Base-by-base conservation (phyloP, 2,888 invertebrate species). In the Agonum fuliginosum region DNA sequence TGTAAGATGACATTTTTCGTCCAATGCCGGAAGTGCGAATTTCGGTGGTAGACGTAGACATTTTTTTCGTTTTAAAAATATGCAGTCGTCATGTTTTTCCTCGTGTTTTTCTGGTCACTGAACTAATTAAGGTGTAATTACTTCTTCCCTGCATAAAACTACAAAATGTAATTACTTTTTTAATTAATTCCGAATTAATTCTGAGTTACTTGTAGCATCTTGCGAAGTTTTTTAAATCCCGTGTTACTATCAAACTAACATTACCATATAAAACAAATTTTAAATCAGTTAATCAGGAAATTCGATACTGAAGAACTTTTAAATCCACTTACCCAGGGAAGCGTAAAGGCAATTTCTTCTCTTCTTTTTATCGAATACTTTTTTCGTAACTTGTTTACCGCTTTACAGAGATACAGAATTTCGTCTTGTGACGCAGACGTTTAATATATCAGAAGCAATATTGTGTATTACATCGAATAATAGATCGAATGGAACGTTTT, bases 291-390 rank as follows among this genome's bases (percentile, higher is more conserved):
- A 37, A 37, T 37, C n/a, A 12, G 2, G 37, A n/a, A 37, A 37
- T 22, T 54, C 24, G 12, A 24, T 54, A 24, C 54, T 6, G n/a
- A n/a, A 3, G 24, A 27, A 24, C 10, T 24, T 54, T 4, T 20
- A 20, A 48, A 48, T 48, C 48, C 24, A 54, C 22, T 24, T 54
- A 24, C 5, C 22, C 54, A 54, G 3, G 54, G 54, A 54, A 54
- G 54, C 54, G 54, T 54, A 54, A 54, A 54, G 54, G 54, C 24
- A 54, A 54, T 54, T 54, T 22, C 54, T 22, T n/a, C 12, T 48
- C 24, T 24, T 24, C 24, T 46, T 46, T 46, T 30, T 30, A 62
- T 34, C 30, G 58, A 62, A 54, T 30, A 17, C 14, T 17, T 54
- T 48, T 20, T 27, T 58, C 27, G 14, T 58, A 58, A 27, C 2